Evolutionary conservation across 2,888 invertebrate species (phyloP).

Genomic region (Oscheius sp.): DNA sequence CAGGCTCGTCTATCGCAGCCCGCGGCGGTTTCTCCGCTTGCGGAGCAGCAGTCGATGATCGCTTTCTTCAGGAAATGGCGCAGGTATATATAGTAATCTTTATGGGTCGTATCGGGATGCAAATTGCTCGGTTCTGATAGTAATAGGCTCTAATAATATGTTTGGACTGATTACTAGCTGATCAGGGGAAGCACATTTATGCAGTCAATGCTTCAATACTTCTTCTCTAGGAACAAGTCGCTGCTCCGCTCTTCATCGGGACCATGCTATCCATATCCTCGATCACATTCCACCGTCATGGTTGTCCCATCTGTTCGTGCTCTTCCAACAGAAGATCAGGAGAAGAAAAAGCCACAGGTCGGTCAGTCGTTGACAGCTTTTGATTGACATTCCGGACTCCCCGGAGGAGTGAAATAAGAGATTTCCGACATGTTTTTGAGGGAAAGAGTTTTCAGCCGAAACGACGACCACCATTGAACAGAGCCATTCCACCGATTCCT

Average conservation of each 20-base stretch:
- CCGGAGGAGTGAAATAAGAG: too few species aligned
- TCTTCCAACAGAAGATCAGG: conserved; percentile 21
- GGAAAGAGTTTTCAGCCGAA: conserved; percentile 29
- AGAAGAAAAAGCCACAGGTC: conserved; percentile 11
- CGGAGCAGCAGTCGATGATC: conserved; percentile 15
- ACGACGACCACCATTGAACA: conserved; percentile 67
- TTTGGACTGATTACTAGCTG: too few species aligned
- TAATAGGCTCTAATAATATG: too few species aligned
- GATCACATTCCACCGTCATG: conserved; percentile 66
- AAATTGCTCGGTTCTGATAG: not conserved
- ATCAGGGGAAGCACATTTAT: too few species aligned
- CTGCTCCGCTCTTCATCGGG: conserved; percentile 46
- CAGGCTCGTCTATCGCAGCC: conserved; percentile 10
- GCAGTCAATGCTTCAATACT: not conserved
- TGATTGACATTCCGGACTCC: too few species aligned
- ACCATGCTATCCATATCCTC: conserved; percentile 64
- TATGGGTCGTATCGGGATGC: not conserved
- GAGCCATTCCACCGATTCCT: conserved; percentile 69
- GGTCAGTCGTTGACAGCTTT: too few species aligned
- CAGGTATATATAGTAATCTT: conserved; percentile 2
- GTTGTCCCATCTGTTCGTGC: conserved; percentile 58
- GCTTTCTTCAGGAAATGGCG: conserved; percentile 27
- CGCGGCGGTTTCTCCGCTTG: not conserved
- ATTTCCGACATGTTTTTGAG: not conserved
- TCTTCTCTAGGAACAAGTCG: conserved; percentile 49